Percentiles rank a stretch among this genome's conserved stretches.
phyloP scores from a whole-genome alignment of 2,888 invertebrate genomes.

The Serripes groenlandicus region DNA sequence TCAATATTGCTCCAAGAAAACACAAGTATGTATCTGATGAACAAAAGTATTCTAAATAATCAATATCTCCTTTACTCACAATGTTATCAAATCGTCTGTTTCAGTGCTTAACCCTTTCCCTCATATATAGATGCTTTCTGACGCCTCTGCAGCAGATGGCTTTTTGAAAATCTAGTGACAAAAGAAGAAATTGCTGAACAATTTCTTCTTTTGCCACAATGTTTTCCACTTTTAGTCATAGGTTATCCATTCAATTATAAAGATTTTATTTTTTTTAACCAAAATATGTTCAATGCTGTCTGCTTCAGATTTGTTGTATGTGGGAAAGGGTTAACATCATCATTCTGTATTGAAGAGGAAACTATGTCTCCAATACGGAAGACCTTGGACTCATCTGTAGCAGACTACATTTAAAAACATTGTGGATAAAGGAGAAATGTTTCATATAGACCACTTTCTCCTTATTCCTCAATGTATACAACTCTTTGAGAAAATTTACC shows the following conservation, averaged over 20 bases:
- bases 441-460: not conserved
- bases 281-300: not conserved
- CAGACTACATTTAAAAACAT: not conserved
- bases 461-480: not conserved
- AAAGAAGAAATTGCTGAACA: not conserved
- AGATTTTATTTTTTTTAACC: not conserved
- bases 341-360: not conserved
- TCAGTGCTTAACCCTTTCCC: too few species aligned
- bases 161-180: not conserved
- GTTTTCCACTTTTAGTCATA: not conserved
- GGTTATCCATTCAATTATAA: not conserved
- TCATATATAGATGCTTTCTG: not conserved
- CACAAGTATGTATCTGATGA: too few species aligned
- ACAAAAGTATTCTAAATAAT: too few species aligned
- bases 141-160: not conserved
- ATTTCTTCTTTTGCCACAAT: not conserved
- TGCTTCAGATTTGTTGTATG: not conserved
- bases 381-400: not conserved
- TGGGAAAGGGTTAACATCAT: slow-evolving; percentile 6
- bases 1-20: too few species aligned
- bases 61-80: too few species aligned
- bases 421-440: not conserved
- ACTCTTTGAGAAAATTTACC: too few species aligned
- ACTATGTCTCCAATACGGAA: not conserved
- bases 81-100: too few species aligned